Conservation (phyloP, 2,888 invertebrate species). For the Aquatica leii region DNA sequence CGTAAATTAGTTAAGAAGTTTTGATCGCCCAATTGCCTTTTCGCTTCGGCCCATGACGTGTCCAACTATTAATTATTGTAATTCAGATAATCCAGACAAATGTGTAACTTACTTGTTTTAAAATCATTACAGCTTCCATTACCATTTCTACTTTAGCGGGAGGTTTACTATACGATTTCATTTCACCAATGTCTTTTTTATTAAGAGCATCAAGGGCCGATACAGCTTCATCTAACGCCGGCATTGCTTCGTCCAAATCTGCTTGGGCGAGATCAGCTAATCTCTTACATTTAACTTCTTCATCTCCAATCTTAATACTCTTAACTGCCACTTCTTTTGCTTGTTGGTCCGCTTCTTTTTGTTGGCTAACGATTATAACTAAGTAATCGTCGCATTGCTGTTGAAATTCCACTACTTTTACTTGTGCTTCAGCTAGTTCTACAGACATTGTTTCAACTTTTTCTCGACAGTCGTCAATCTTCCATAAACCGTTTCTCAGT, state of each 20-base stretch:
- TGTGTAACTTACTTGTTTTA: slow-evolving; percentile 66
- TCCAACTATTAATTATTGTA: slow-evolving; percentile 62
- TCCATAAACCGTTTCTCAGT: slow-evolving; percentile 81
- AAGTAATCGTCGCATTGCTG: slow-evolving; percentile 87
- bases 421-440: slow-evolving; percentile 80
- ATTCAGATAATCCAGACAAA: not conserved
- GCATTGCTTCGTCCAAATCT: slow-evolving; percentile 86
- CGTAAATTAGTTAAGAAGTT: slow-evolving; percentile 80
- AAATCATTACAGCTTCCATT: slow-evolving; percentile 88
- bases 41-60: slow-evolving; percentile 88
- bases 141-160: slow-evolving; percentile 89
- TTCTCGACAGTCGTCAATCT: slow-evolving; percentile 85
- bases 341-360: slow-evolving; percentile 83
- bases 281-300: slow-evolving; percentile 82
- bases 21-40: slow-evolving; percentile 83
- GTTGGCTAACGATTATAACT: slow-evolving; percentile 81
- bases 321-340: slow-evolving; percentile 76
- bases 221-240: slow-evolving; percentile 85
- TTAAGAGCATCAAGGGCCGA: slow-evolving; percentile 80
- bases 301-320: slow-evolving; percentile 77
- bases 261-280: slow-evolving; percentile 83
- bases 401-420: slow-evolving; percentile 78
- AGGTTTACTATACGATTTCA: slow-evolving; percentile 88
- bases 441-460: slow-evolving; percentile 86
- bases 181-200: slow-evolving; percentile 88